Evolutionary conservation across 1,140 invertebrate genomes (phyloP).

Genomic region (Neelides sp.): DNA sequence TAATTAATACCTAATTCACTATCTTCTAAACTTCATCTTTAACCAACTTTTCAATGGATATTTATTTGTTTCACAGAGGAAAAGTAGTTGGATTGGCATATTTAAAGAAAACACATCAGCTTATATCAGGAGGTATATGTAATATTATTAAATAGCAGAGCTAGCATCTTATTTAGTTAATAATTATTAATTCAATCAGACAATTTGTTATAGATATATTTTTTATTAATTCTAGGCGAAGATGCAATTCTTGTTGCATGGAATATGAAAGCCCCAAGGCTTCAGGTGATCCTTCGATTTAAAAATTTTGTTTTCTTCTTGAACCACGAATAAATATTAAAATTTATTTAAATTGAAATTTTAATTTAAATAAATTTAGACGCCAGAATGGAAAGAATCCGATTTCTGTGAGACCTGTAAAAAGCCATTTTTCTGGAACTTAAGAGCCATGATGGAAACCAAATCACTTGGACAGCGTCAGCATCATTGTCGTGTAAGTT

Average conservation of each 20-base stretch:
- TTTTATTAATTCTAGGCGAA: too few species aligned
- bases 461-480: constrained; percentile 80
- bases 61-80: constrained; percentile 44
- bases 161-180: too few species aligned
- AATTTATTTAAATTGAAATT: constrained; percentile 11
- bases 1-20: neutral
- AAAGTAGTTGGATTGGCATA: constrained; percentile 72
- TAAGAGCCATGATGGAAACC: constrained; percentile 85
- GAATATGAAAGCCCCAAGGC: constrained; percentile 77
- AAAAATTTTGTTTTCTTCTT: constrained; percentile 5
- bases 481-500: constrained; percentile 58
- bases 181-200: too few species aligned
- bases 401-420: constrained; percentile 87
- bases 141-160: too few species aligned
- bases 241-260: constrained; percentile 87
- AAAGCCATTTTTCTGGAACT: constrained; percentile 95
- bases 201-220: too few species aligned
- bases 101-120: constrained; percentile 57
- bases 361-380: constrained; percentile 41
- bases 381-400: constrained; percentile 84
- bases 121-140: constrained; percentile 90
- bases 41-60: neutral
- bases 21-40: neutral
- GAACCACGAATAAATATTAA: constrained; percentile 4
- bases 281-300: constrained; percentile 46